Percentiles rank a stretch among this genome's conserved stretches.
These are phyloP conservation scores for Pseudomyrmex sp. DNA, from an alignment of 1,140 invertebrate genomes.

Conservation along the genomic window DNA sequence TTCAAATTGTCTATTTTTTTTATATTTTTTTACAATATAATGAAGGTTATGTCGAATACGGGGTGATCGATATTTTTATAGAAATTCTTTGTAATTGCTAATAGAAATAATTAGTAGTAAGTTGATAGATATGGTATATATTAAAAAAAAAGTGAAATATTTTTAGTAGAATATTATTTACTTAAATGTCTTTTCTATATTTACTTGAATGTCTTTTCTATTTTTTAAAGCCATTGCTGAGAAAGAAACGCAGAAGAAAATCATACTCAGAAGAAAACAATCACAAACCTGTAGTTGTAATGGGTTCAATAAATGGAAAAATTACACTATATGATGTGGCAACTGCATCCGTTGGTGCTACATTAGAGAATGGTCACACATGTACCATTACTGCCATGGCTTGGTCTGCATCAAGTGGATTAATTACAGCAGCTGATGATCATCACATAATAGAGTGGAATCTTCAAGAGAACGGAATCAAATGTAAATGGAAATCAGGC, in stretches of 20 bases:
- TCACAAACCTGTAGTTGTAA: slow-evolving; percentile 82
- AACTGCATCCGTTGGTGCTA: slow-evolving; percentile 80
- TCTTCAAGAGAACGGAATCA: slow-evolving; percentile 84
- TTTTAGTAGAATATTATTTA: neutral
- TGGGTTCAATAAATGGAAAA: slow-evolving; percentile 85
- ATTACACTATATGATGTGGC: slow-evolving; percentile 85
- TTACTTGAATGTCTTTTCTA: neutral
- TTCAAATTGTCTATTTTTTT: neutral
- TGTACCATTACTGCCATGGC: slow-evolving; percentile 85
- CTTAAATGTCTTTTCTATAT: neutral
- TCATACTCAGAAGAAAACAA: slow-evolving; percentile 78
- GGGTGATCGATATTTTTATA: neutral
- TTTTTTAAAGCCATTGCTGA: slow-evolving; percentile 74
- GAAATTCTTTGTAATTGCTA: neutral
- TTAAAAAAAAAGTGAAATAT: neutral
- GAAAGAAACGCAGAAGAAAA: slow-evolving; percentile 84
- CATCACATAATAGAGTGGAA: slow-evolving; percentile 85
- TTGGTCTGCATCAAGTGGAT: slow-evolving; percentile 82
- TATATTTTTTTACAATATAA: neutral
- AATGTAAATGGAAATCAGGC: slow-evolving; percentile 88
- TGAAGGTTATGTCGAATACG: neutral
- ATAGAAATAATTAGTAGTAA: no score
- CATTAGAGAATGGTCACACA: slow-evolving; percentile 85
- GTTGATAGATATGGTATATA: neutral
- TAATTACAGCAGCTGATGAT: slow-evolving; percentile 86